Base-by-base conservation (phyloP, 2,888 invertebrate species). In the Blomia tropicalis region DNA sequence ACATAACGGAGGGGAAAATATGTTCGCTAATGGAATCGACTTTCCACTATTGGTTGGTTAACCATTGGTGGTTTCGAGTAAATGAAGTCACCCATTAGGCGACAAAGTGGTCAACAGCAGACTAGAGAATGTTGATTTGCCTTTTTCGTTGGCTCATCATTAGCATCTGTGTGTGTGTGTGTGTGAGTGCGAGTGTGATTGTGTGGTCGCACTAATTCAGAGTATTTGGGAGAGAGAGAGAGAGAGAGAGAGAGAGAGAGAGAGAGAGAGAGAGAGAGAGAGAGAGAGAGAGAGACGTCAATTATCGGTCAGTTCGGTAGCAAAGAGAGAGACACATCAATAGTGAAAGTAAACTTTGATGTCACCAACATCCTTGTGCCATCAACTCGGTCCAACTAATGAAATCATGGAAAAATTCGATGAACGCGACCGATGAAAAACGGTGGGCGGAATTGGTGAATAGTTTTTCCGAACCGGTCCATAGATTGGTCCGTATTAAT, bases 101-200 rank as follows among this genome's bases (percentile, higher is more conserved):
- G 51, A 25, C 51, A 36, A 36, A 36, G 23, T 47, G 7, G 22
- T 27, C 51, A 11, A n/a, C 7, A 11, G 51, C 51, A 11, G 51
- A 47, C 51, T n/a, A 47, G 22, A 7, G 23, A 14, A 47, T 7
- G n/a, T 7, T n/a, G 22, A 47, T 7, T 27, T 47, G 14, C 7
- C 14, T 27, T 47, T n/a, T n/a, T 14, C 7, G 51, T 47, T 27
- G 23, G 22, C 51, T 19, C 51, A 47, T 47, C 51, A 47, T 47
- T 47, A 47, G 51, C 51, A 47, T 47, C 51, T 47, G 51, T 41
- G 7, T 47, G 51, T 7, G n/a, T n/a, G n/a, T n/a, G n/a, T n/a
- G n/a, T n/a, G n/a, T n/a, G n/a, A n/a, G n/a, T n/a, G n/a, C n/a
- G n/a, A n/a, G n/a, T n/a, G n/a, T n/a, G n/a, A n/a, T n/a, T n/a